Base-by-base conservation (phyloP, 37 sponge, comb jelly and placozoan species). In the Bolinopsis microptera region DNA sequence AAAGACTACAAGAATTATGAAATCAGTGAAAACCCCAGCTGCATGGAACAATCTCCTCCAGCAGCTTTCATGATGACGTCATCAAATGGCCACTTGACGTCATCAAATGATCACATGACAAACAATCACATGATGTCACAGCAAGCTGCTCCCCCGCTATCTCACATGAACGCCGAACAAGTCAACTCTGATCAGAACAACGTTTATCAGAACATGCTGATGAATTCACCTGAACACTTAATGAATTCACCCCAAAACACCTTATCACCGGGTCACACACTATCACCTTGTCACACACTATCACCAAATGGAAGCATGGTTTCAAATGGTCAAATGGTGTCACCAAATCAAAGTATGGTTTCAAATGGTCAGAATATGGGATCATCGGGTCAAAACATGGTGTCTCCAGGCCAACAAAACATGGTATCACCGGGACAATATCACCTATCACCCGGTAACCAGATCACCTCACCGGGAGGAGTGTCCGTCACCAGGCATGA, bases 391-490 rank as follows among this genome's bases (percentile, higher is more conserved):
- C 80, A 77, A 77, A 32, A 77, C 80, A 28, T 16, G 36, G 18
- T 77, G 80, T 77, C 80, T 34, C 80, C 90, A 13, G 61, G 30
- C 22, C 25, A 86, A 9, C 38, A 33, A 13, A 35, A 35, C 38
- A 80, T 80, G 82, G 34, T 80, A 37, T 41, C 80, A 77, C 37
- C 37, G 9, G 35, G 35, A 48, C 61, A 48, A 5, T 48, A 48
- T 48, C 61, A 48, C 61, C 5, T 48, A 13, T 48, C 61, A 32
- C 80, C 35, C 9, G 80, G 35, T 27, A 36, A 32, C 18, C 38
- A 28, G 37, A 80, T 80, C 34, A 80, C 82, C 13, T 86, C 90
- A 38, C 90, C 90, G 1, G 90, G 90, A 23, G 90, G 90, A 25
- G 90, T 86, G 5, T 41, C 61, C 13, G 61, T 86, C 90, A 40